Evolutionary conservation across 2,888 invertebrate genomes (phyloP).

Genomic region (Carabus problematicus): DNA sequence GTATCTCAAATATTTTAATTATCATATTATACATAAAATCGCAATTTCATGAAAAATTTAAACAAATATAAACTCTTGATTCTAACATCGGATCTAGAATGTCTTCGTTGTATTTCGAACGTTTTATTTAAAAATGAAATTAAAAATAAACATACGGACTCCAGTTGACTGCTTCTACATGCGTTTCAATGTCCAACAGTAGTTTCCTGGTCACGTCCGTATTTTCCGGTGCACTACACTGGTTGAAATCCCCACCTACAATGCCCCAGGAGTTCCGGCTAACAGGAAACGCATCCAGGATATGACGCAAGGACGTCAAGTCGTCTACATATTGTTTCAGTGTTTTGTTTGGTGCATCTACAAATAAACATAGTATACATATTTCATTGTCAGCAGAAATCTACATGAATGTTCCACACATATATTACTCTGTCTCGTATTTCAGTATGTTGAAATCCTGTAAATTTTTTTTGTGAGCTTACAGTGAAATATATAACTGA

Average conservation of each 20-base stretch:
- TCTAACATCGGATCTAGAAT: too few relatives aligned
- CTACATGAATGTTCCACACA: not conserved
- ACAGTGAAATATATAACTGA: not conserved
- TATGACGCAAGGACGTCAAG: slow-evolving; percentile 67
- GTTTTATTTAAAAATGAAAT: not conserved
- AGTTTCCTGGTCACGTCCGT: slow-evolving; percentile 65
- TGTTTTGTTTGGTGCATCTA: slow-evolving; percentile 57
- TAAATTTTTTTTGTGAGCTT: not conserved
- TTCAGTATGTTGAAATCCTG: not conserved
- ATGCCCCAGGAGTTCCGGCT: slow-evolving; percentile 65
- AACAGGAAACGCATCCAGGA: slow-evolving; percentile 70
- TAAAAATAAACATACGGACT: slow-evolving; percentile 69
- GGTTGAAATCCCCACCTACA: slow-evolving; percentile 68
- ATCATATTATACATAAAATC: too few relatives aligned
- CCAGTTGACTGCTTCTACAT: slow-evolving; percentile 73
- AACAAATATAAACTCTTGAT: too few relatives aligned
- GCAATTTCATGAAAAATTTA: too few relatives aligned
- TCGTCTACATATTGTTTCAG: slow-evolving; percentile 68
- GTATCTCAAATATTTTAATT: too few relatives aligned
- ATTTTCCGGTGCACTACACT: slow-evolving; percentile 61
- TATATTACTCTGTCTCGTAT: not conserved
- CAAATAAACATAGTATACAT: not conserved
- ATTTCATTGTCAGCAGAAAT: slow-evolving; percentile 1
- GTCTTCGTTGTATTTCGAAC: too few relatives aligned
- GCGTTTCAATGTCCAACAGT: slow-evolving; percentile 64